Evolutionary conservation across 2,797 vertebrate genomes (phyloP).

Genomic region (Antrozous pallidus): DNA sequence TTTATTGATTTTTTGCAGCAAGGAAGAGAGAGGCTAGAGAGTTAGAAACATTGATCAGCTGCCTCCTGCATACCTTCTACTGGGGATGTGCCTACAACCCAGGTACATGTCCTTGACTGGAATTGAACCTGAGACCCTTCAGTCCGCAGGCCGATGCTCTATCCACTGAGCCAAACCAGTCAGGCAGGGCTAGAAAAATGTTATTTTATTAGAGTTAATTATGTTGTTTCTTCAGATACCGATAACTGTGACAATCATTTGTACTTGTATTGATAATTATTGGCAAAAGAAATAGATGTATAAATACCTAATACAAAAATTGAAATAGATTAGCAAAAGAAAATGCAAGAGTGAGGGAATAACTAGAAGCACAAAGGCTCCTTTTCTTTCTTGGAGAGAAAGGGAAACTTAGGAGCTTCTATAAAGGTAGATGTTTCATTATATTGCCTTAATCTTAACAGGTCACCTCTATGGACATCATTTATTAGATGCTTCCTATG

Average conservation of each 20-base stretch:
- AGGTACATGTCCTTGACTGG: too few species aligned
- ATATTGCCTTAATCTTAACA: not conserved
- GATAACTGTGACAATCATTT: not conserved
- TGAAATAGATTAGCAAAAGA: not conserved
- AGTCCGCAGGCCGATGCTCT: too few species aligned
- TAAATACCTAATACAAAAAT: not conserved
- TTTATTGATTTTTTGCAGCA: too few species aligned
- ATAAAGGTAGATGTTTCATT: not conserved
- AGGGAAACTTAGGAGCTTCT: not conserved
- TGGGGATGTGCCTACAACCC: too few species aligned
- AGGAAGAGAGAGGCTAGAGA: too few species aligned
- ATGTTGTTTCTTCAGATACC: not conserved
- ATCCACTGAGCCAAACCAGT: too few species aligned
- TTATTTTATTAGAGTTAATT: not conserved
- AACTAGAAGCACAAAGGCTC: not conserved
- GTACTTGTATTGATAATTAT: not conserved
- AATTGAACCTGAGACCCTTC: too few species aligned
- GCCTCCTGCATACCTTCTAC: too few species aligned
- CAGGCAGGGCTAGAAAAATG: not conserved
- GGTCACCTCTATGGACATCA: not conserved
- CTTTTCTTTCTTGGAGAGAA: not conserved
- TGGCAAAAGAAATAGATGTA: not conserved
- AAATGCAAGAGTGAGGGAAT: not conserved
- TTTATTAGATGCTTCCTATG: not conserved
- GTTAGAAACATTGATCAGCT: too few species aligned